phyloP scores from a whole-genome alignment of 2,888 invertebrate species.

The Incurvaria masculella region DNA sequence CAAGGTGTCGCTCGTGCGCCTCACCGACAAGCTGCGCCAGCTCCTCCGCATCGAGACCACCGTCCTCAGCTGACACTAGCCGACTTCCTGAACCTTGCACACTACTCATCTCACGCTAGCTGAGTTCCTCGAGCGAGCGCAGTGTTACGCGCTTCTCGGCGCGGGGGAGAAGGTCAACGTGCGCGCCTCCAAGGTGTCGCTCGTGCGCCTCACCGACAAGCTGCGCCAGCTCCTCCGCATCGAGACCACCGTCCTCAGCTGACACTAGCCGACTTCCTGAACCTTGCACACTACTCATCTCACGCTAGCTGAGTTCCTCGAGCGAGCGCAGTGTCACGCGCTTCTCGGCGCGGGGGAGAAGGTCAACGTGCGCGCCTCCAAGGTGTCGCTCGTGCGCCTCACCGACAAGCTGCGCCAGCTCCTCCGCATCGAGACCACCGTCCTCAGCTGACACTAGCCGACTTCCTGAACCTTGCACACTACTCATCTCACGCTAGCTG shows the following conservation, averaged over 20 bases:
- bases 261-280: slow-evolving; percentile 40
- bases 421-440: slow-evolving; percentile 75
- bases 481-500: no score
- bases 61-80: slow-evolving; percentile 60
- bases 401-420: slow-evolving; percentile 80
- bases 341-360: slow-evolving; percentile 75
- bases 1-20: slow-evolving; percentile 77
- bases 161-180: slow-evolving; percentile 78
- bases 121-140: slow-evolving; percentile 77
- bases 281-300: no score
- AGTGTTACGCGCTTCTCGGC: slow-evolving; percentile 73
- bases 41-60: slow-evolving; percentile 79
- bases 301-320: slow-evolving; percentile 79
- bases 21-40: slow-evolving; percentile 79
- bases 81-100: no score
- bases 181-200: slow-evolving; percentile 74
- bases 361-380: slow-evolving; percentile 75
- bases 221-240: slow-evolving; percentile 81
- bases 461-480: no score
- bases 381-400: slow-evolving; percentile 78
- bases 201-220: slow-evolving; percentile 81
- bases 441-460: slow-evolving; percentile 59
- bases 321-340: slow-evolving; percentile 77
- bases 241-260: slow-evolving; percentile 70
- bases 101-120: no score